A percentile compares a stretch with the other conserved stretches of the same genome.
Evolutionary conservation across 2,797 vertebrate species (phyloP).

Genomic region (Chaetophractus vellerosus): DNA sequence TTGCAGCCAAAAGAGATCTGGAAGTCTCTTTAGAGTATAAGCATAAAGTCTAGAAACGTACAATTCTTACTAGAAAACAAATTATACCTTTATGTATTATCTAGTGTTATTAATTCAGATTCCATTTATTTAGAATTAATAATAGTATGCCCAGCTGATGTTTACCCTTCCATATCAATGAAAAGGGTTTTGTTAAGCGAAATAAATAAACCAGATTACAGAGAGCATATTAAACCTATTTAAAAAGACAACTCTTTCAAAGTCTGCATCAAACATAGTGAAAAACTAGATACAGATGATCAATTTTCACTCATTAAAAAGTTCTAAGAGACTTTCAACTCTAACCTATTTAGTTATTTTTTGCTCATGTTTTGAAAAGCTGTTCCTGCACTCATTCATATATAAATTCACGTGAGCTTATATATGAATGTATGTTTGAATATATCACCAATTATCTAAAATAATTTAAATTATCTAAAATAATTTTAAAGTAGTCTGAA

Average conservation of each 20-base stretch:
- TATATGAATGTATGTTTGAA: neutral
- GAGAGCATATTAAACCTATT: neutral
- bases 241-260: neutral
- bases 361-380: conserved; percentile 41
- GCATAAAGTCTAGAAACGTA: neutral
- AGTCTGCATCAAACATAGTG: neutral
- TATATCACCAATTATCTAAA: too few relatives aligned
- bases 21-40: neutral
- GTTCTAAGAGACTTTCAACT: conserved; percentile 14
- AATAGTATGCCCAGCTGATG: neutral
- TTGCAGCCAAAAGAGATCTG: neutral
- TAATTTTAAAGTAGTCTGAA: neutral
- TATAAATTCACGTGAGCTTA: neutral
- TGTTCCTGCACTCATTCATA: neutral
- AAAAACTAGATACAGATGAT: conserved; percentile 49
- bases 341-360: conserved; percentile 4
- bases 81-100: conserved; percentile 8
- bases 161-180: conserved; percentile 29
- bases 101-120: conserved; percentile 54
- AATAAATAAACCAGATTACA: conserved; percentile 28
- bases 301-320: conserved; percentile 60
- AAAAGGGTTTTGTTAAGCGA: conserved; percentile 54
- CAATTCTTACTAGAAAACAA: conserved; percentile 48
- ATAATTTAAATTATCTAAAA: too few relatives aligned
- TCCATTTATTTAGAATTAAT: conserved; percentile 55